phyloP scores from a whole-genome alignment of 2,888 invertebrate species.

The Spisula solida region DNA sequence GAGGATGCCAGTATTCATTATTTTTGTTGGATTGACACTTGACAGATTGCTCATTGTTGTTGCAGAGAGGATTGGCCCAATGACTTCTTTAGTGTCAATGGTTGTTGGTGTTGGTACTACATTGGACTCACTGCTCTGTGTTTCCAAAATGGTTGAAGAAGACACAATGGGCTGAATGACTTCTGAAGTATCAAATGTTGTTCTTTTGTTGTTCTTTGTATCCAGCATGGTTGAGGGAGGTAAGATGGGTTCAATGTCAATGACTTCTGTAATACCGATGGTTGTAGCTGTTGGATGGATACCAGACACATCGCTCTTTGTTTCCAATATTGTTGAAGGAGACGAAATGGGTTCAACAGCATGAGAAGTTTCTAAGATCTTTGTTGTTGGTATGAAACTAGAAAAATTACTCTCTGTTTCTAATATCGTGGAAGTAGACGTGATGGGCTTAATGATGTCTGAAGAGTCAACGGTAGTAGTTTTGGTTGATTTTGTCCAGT shows the following conservation, averaged over 20 bases:
- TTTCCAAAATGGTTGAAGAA: background rate
- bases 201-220: background rate
- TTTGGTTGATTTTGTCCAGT: too few species aligned
- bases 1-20: too few species aligned
- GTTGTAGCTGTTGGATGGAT: too few species aligned
- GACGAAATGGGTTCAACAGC: background rate
- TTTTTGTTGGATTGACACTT: background rate
- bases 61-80: background rate
- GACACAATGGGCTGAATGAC: background rate
- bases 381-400: background rate
- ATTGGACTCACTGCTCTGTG: background rate
- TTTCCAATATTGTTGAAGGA: background rate
- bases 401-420: background rate
- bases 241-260: background rate
- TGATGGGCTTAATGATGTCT: too few species aligned
- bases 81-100: background rate
- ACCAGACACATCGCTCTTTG: background rate
- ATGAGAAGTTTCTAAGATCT: background rate
- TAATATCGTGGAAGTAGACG: background rate
- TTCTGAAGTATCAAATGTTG: background rate
- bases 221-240: background rate
- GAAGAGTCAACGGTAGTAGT: too few species aligned
- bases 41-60: background rate
- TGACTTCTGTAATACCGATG: background rate
- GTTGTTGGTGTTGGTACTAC: background rate